Evolutionary conservation across 1,140 invertebrate species (phyloP).

Genomic region (Drosophila takahashii): DNA sequence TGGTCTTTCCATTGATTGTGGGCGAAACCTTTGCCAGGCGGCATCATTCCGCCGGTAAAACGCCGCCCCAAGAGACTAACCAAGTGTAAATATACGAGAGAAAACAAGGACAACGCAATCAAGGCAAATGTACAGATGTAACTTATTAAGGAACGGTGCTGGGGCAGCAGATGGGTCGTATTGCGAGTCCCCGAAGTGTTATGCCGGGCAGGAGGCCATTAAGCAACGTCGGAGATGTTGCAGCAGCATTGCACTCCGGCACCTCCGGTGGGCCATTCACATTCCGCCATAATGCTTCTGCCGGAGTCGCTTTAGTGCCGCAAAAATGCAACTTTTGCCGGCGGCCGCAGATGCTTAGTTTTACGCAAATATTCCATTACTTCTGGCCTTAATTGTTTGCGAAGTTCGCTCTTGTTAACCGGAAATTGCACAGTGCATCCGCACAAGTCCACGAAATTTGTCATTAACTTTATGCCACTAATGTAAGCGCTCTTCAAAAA

Average conservation of each 20-base stretch:
- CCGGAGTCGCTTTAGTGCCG: slow-evolving; percentile 32
- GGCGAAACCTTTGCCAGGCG: slow-evolving; percentile 96
- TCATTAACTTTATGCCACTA: slow-evolving; percentile 73
- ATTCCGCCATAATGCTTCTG: slow-evolving; percentile 47
- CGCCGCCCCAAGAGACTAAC: slow-evolving; percentile 14
- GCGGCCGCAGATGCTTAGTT: slow-evolving; percentile 19
- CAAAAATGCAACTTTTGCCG: slow-evolving; percentile 61
- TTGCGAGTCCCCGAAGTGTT: slow-evolving; percentile 52
- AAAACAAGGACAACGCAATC: slow-evolving; percentile 38
- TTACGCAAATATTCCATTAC: slow-evolving; percentile 1
- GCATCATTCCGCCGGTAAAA: slow-evolving; percentile 63
- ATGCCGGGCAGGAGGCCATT: slow-evolving; percentile 58
- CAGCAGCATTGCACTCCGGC: slow-evolving; percentile 37
- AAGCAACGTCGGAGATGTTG: slow-evolving; percentile 49
- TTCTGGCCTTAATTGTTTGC: slow-evolving; percentile 59
- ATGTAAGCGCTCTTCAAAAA: slow-evolving; percentile 42
- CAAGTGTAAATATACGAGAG: slow-evolving; percentile 39
- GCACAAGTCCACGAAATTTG: slow-evolving; percentile 63
- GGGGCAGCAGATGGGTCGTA: slow-evolving; percentile 25
- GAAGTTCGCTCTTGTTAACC: slow-evolving; percentile 22
- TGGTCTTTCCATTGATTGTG: slow-evolving; percentile 97
- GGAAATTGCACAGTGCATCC: slow-evolving; percentile 59
- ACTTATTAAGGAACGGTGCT: slow-evolving; percentile 39
- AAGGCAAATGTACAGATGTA: slow-evolving; percentile 29
- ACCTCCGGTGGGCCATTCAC: slow-evolving; percentile 37